phyloP scores from a whole-genome alignment of 2,113 vertebrate species.

The Dasyprocta punctata region DNA sequence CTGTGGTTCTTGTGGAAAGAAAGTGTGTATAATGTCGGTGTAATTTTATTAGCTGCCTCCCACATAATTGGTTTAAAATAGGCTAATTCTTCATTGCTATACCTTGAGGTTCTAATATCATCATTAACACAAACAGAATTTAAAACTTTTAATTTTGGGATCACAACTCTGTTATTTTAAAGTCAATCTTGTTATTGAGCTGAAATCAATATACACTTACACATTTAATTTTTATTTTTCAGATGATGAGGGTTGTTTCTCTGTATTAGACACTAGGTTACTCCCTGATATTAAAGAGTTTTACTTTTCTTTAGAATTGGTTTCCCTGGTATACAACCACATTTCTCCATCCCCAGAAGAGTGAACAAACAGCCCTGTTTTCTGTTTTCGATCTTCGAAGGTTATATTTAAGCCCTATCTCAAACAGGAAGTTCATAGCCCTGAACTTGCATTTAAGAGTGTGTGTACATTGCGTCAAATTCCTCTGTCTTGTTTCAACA shows the following conservation, averaged over 20 bases:
- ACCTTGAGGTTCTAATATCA: slow-evolving; percentile 54
- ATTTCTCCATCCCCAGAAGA: not conserved
- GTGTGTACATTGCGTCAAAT: slow-evolving; percentile 39
- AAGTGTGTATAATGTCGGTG: slow-evolving; percentile 49
- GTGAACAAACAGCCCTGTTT: slow-evolving; percentile 16
- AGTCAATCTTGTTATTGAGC: slow-evolving; percentile 36
- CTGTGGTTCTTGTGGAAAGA: slow-evolving; percentile 64
- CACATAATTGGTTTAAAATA: slow-evolving; percentile 76
- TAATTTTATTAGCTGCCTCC: slow-evolving; percentile 76
- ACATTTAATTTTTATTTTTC: slow-evolving; percentile 51
- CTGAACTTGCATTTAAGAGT: slow-evolving; percentile 24
- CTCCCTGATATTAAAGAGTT: not conserved
- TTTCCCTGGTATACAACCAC: not conserved
- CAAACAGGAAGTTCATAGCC: not conserved
- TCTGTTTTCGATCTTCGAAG: not conserved
- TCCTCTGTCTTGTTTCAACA: slow-evolving; percentile 31
- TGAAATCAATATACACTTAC: slow-evolving; percentile 39
- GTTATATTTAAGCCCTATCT: not conserved
- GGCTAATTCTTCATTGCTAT: slow-evolving; percentile 67
- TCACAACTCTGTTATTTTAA: slow-evolving; percentile 40
- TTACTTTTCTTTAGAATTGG: not conserved
- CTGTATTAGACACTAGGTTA: not conserved
- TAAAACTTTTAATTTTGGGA: slow-evolving; percentile 48
- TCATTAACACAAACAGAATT: slow-evolving; percentile 57
- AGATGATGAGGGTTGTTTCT: not conserved